Evolutionary conservation across 92 coral and sea anemone species (phyloP), one percentile per base, ranked within the genome.

Genomic region (Actinernus sp.): DNA sequence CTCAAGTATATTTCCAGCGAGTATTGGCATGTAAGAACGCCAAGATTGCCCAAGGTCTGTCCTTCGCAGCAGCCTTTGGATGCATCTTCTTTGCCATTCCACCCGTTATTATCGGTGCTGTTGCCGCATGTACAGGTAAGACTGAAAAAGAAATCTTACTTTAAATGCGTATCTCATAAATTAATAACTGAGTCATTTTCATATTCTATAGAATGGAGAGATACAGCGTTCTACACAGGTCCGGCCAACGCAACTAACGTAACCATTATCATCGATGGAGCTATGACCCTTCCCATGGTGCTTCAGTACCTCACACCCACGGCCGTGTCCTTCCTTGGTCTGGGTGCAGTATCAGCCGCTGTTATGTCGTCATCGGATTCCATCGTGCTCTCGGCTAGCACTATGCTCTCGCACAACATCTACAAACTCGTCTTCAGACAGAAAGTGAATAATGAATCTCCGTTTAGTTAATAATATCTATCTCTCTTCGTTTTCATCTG

Each of bases 1-100:
- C 97, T 97, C 98, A 94, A 68, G 98, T 91, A 9, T 94, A 94
- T 56, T 94, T 94, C 61, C 98, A 94, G 49, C 75, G 98, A 28
- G 98, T 91, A 21, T 39, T 94, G 55, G 83, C 98, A 17, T 91
- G 98, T 46, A 90, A 84, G 64, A 90, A 88, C 13, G 73, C 94
- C 0, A 73, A 46, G 4, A 76, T 68, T 27, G 95, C 98, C 8
- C 87, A 81, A 29, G 72, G 79, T 19, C 39, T 94, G 25, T 94
- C 98, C 3, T 30, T 94, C 16, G 37, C 92, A 46, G 98, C 95
- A 19, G 83, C 95, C 7, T 73, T 88, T 44, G 95, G 95, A 3
- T 94, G 98, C 61, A 55, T 94, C 2, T 22, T 94, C 32, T 89
- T 94, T 93, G 89, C 98, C 7, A 55, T 90, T 20, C 98, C 98